phyloP scores from a whole-genome alignment of 2,113 vertebrate genomes.

The Notiomystis cincta region DNA sequence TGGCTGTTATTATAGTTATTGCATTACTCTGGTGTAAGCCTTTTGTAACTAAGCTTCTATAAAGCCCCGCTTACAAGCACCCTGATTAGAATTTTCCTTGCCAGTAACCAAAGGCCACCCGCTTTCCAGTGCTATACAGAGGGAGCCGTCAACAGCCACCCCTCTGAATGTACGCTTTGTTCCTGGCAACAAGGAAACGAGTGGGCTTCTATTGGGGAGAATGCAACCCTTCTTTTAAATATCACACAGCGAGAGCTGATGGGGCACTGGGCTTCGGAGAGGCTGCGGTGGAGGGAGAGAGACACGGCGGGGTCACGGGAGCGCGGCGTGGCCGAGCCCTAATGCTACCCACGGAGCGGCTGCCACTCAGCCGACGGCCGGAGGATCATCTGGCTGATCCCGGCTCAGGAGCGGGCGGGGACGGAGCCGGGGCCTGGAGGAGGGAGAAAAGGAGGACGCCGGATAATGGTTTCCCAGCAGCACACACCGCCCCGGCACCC shows the following conservation, averaged over 20 bases:
- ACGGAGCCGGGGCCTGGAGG: constrained; percentile 11
- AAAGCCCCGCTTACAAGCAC: constrained; percentile 65
- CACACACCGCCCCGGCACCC: neutral
- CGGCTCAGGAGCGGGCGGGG: constrained; percentile 40
- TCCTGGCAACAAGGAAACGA: constrained; percentile 74
- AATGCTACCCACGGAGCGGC: constrained; percentile 39
- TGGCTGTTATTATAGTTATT: constrained; percentile 63
- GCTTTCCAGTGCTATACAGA: constrained; percentile 68
- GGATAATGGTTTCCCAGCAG: neutral
- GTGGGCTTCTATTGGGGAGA: constrained; percentile 74
- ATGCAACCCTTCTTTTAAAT: constrained; percentile 79
- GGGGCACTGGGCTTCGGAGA: constrained; percentile 59
- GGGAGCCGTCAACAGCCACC: constrained; percentile 67
- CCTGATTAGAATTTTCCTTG: constrained; percentile 66
- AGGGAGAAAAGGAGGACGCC: neutral
- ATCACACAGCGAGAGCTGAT: constrained; percentile 60
- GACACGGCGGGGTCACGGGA: constrained; percentile 29
- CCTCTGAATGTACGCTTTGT: constrained; percentile 79
- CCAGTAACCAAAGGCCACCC: constrained; percentile 66
- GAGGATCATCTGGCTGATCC: constrained; percentile 69
- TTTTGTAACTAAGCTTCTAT: constrained; percentile 66
- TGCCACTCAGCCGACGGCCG: constrained; percentile 52
- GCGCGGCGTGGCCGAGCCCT: neutral
- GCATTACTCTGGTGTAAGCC: constrained; percentile 67
- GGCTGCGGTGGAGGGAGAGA: neutral